Conservation (phyloP, 2,113 vertebrate species). For the Alethe castanea region DNA sequence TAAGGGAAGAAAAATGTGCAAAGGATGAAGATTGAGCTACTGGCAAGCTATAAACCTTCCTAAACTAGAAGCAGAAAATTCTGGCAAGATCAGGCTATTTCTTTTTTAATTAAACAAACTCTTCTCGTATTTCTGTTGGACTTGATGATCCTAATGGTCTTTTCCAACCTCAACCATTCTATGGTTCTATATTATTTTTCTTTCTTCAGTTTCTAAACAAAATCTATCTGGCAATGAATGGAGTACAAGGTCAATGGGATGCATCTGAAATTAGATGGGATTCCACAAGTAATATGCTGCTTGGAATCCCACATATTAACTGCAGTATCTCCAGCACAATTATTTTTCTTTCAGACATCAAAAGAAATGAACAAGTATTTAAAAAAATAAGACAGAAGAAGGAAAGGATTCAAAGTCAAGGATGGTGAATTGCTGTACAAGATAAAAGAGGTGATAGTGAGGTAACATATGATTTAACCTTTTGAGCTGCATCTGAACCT, state of each 20-base stretch:
- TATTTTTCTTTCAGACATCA: conserved; percentile 45
- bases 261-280: background rate
- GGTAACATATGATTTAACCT: background rate
- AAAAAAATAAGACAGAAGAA: background rate
- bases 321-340: background rate
- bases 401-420: background rate
- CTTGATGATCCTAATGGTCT: background rate
- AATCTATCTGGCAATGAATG: background rate
- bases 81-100: background rate
- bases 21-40: background rate
- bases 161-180: background rate
- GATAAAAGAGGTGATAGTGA: conserved; percentile 1
- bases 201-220: background rate
- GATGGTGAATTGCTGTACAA: background rate
- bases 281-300: background rate
- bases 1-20: background rate
- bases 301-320: background rate
- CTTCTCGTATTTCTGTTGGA: background rate
- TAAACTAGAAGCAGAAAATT: background rate
- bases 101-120: background rate
- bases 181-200: background rate
- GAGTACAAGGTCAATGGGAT: background rate
- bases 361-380: conserved; percentile 11
- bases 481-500: background rate
- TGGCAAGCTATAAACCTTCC: background rate